Conservation (phyloP, 1,140 invertebrate genomes). For the Diabrotica virgifera region DNA sequence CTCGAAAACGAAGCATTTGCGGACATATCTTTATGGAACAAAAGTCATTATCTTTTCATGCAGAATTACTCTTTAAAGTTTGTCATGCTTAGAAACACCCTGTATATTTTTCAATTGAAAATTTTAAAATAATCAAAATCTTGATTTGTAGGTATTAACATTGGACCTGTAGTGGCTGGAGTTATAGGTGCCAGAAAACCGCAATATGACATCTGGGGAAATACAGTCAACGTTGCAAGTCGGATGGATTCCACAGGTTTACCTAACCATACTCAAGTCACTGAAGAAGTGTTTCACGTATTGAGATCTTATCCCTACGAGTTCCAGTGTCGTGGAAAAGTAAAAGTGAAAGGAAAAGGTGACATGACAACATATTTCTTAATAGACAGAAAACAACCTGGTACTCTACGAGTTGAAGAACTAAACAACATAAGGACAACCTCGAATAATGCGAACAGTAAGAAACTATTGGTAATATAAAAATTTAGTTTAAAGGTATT, state of each 20-base stretch:
- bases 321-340: conserved; percentile 78
- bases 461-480: conserved; percentile 17
- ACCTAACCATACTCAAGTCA: conserved; percentile 82
- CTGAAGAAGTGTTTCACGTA: conserved; percentile 76
- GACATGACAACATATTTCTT: conserved; percentile 93
- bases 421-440: conserved; percentile 44
- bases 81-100: too few relatives aligned
- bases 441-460: conserved; percentile 30
- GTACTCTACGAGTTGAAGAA: conserved; percentile 57
- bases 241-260: conserved; percentile 85
- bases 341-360: conserved; percentile 91
- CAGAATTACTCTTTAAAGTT: too few relatives aligned
- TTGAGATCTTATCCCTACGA: conserved; percentile 70
- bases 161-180: conserved; percentile 89
- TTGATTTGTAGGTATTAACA: conserved; percentile 70
- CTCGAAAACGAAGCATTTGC: too few relatives aligned
- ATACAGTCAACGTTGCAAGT: conserved; percentile 91
- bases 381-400: conserved; percentile 63
- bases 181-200: conserved; percentile 93
- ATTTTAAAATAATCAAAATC: neutral
- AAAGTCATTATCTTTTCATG: too few relatives aligned
- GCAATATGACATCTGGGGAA: conserved; percentile 96
- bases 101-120: neutral
- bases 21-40: too few relatives aligned
- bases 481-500: neutral